Evolutionary conservation across 2,113 vertebrate species (phyloP).

Genomic region (Mormoops blainvillei): DNA sequence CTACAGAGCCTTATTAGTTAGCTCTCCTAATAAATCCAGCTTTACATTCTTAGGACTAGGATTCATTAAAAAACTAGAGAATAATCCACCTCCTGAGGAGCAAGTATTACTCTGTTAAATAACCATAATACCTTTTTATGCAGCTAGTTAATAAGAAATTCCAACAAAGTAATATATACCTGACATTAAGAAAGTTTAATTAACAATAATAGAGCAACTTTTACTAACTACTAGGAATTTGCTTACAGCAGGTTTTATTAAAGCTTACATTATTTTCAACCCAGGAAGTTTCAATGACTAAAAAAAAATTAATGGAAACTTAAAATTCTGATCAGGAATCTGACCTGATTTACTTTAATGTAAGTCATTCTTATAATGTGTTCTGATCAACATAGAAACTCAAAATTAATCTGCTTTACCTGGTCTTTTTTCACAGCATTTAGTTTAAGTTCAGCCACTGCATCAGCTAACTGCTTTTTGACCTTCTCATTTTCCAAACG

Average conservation of each 20-base stretch:
- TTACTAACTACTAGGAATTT: constrained; percentile 19
- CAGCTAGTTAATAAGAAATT: constrained; percentile 31
- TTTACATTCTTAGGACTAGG: constrained; percentile 27
- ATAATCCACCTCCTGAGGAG: background rate
- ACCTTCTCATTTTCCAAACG: constrained; percentile 88
- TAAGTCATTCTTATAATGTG: background rate
- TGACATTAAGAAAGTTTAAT: constrained; percentile 13
- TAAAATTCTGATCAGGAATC: background rate
- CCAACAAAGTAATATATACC: background rate
- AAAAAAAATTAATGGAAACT: background rate
- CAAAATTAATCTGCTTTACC: constrained; percentile 73
- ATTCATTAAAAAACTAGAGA: constrained; percentile 25
- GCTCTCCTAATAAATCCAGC: constrained; percentile 12
- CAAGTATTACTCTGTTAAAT: constrained; percentile 22
- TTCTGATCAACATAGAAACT: background rate
- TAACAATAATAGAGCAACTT: background rate
- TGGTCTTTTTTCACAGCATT: constrained; percentile 83
- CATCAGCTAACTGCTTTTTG: constrained; percentile 85
- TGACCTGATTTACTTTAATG: background rate
- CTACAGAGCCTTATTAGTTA: background rate
- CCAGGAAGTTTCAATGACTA: background rate
- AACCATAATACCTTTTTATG: constrained; percentile 4
- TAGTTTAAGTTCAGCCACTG: constrained; percentile 85
- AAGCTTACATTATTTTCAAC: background rate
- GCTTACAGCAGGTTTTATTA: background rate